Conservation (phyloP, 1,140 invertebrate genomes). For the Philaenus spumarius region DNA sequence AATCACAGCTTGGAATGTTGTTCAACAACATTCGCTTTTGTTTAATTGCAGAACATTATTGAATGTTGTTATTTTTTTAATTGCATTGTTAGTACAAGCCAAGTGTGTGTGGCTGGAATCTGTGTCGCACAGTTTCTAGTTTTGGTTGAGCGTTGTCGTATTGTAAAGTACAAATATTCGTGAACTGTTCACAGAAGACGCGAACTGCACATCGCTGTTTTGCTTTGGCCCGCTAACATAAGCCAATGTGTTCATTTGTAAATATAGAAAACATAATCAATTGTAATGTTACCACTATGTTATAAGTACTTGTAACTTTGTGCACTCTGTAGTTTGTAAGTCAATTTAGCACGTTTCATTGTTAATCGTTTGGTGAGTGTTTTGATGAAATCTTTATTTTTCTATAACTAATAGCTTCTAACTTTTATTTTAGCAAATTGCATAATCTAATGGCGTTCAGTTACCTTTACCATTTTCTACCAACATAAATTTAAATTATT, state of each 20-base stretch:
- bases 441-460: conserved; percentile 8
- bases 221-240: conserved; percentile 10
- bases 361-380: no score
- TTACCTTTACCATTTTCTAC: conserved; percentile 13
- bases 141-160: no score
- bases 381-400: conserved; percentile 14
- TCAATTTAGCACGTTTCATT: no score
- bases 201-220: conserved; percentile 12
- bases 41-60: no score
- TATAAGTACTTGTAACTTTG: conserved; percentile 1
- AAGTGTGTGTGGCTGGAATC: not conserved
- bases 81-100: conserved; percentile 12
- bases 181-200: not conserved
- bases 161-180: conserved; percentile 12
- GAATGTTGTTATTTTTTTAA: conserved; percentile 5
- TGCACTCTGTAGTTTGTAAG: no score
- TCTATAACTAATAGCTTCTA: conserved; percentile 15
- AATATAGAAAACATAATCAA: not conserved
- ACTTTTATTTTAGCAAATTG: conserved; percentile 10
- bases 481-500: conserved; percentile 7
- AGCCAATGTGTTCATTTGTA: not conserved
- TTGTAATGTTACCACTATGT: conserved; percentile 15
- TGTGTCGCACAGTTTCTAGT: no score
- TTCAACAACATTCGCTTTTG: no score
- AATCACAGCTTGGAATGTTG: not conserved